Percentiles rank a stretch among this genome's conserved stretches.
phyloP scores from a whole-genome alignment of 2,113 vertebrate species.

The Origma solitaria region DNA sequence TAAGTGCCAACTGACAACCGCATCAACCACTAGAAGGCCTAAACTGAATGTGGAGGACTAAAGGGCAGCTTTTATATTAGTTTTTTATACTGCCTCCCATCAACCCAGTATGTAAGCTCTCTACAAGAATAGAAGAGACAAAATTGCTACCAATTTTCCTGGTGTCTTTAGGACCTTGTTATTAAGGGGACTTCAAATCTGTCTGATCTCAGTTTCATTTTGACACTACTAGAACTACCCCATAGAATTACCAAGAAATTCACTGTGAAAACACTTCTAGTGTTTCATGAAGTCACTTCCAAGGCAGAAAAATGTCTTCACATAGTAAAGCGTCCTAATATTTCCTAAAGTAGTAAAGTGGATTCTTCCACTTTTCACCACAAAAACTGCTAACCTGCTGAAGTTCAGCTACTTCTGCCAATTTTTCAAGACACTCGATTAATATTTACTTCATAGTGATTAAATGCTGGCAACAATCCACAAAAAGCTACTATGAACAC shows the following conservation, averaged over 20 bases:
- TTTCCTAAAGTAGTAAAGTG: background rate
- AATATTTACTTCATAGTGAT: background rate
- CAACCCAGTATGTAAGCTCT: background rate
- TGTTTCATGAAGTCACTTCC: background rate
- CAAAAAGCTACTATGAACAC: accelerated
- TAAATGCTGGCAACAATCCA: background rate
- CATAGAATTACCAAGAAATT: background rate
- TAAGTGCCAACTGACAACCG: background rate
- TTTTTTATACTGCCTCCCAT: background rate
- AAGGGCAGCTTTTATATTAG: background rate
- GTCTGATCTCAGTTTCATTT: background rate
- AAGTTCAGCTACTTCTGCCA: background rate
- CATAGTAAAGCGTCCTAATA: background rate
- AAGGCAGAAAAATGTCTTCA: background rate
- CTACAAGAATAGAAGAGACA: background rate
- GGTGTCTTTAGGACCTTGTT: background rate
- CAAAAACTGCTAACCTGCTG: background rate
- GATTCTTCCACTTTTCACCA: background rate
- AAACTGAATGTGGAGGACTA: background rate
- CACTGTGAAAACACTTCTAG: background rate
- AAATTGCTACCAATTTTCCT: background rate
- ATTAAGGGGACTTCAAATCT: background rate
- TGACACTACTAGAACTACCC: background rate
- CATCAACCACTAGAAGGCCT: background rate
- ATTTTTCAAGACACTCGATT: background rate